Evolutionary conservation across 2,888 invertebrate genomes (phyloP).

Genomic region (Macrosiphum euphorbiae): DNA sequence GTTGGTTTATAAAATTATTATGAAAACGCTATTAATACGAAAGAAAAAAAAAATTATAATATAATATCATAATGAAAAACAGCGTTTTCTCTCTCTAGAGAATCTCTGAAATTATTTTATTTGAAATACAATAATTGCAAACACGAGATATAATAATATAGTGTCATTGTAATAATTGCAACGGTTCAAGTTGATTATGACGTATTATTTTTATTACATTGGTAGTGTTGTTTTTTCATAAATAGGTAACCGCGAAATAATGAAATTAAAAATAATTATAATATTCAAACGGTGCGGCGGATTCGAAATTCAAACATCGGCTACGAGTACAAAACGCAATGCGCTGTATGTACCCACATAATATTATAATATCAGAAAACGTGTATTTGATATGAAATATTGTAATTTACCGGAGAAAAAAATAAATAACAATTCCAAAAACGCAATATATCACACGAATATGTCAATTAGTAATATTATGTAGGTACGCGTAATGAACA

Average conservation of each 20-base stretch:
- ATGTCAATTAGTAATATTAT: conserved; percentile 48
- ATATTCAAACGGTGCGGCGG: background rate
- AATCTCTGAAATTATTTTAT: background rate
- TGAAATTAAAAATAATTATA: background rate
- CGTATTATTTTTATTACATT: background rate
- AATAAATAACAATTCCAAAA: background rate
- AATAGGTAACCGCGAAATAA: background rate
- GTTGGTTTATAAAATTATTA: background rate
- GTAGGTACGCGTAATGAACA: conserved; percentile 33
- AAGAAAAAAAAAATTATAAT: background rate
- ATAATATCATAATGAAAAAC: background rate
- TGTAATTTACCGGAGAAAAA: background rate
- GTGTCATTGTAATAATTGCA: background rate
- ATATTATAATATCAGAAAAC: too few species aligned
- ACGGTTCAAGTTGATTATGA: background rate
- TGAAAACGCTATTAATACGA: background rate
- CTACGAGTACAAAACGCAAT: background rate
- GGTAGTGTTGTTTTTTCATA: background rate
- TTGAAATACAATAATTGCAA: background rate
- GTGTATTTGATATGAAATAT: conserved; percentile 1
- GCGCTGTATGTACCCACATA: too few species aligned
- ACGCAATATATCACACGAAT: conserved; percentile 44
- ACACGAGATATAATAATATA: background rate
- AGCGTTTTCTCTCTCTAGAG: background rate
- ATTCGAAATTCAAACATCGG: background rate